Percentiles rank a stretch among this genome's conserved stretches.
Evolutionary conservation across 2,888 invertebrate species (phyloP).

Genomic region (Alitta virens): DNA sequence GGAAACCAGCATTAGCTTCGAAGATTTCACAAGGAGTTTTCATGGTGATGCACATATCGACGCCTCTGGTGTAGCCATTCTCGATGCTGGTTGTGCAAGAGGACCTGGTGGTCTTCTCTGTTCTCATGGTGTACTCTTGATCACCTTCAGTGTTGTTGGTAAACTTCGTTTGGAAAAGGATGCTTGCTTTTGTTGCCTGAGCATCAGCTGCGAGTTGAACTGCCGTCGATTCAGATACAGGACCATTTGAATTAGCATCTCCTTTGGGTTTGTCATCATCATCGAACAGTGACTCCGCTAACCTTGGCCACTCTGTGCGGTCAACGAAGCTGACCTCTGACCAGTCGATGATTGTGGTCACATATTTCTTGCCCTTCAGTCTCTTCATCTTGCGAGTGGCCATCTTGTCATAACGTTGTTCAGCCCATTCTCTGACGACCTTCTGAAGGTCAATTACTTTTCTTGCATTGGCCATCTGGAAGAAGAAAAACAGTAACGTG

Average conservation of each 20-base stretch:
- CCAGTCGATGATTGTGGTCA: constrained; percentile 28
- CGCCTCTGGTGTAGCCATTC: constrained; percentile 40
- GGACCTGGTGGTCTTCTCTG: constrained; percentile 32
- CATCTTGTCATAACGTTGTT: constrained; percentile 23
- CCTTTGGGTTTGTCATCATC: neutral
- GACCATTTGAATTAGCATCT: neutral
- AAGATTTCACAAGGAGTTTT: constrained; percentile 56
- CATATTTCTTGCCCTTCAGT: constrained; percentile 18
- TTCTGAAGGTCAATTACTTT: constrained; percentile 23
- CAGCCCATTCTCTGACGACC: constrained; percentile 27
- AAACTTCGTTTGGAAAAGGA: constrained; percentile 35
- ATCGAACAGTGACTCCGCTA: constrained; percentile 16
- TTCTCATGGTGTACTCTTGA: constrained; percentile 35
- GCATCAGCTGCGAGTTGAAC: neutral
- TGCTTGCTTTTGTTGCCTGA: constrained; percentile 7
- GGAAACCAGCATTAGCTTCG: constrained; percentile 55
- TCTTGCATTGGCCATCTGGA: too few relatives aligned
- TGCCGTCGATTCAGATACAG: neutral
- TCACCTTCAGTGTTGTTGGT: constrained; percentile 30
- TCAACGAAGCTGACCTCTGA: constrained; percentile 24
- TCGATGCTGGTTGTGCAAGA: constrained; percentile 27
- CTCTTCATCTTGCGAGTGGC: constrained; percentile 20
- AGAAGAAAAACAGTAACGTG: too few relatives aligned
- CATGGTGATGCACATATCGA: constrained; percentile 51
- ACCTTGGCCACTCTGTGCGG: constrained; percentile 23